phyloP scores from a whole-genome alignment of 1,140 invertebrate species.

The Antheraea mylitta region DNA sequence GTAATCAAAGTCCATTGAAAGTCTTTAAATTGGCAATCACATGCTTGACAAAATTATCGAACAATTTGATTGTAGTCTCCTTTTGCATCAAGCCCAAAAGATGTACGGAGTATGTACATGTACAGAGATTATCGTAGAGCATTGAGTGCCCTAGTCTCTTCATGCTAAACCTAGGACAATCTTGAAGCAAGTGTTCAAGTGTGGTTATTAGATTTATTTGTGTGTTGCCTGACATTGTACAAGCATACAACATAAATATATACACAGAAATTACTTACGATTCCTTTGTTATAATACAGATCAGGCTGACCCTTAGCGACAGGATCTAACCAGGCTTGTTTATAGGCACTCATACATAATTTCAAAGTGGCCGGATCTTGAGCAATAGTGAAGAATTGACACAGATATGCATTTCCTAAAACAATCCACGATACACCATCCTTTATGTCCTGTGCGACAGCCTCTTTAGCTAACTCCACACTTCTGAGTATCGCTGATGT shows the following conservation, averaged over 20 bases:
- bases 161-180: too few relatives aligned
- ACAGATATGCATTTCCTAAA: constrained; percentile 92
- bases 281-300: constrained; percentile 92
- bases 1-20: too few relatives aligned
- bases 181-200: too few relatives aligned
- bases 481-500: constrained; percentile 85
- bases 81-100: too few relatives aligned
- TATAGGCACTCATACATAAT: constrained; percentile 89
- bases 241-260: not conserved
- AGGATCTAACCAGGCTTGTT: constrained; percentile 88
- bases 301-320: constrained; percentile 87
- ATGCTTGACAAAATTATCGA: too few relatives aligned
- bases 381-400: constrained; percentile 87
- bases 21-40: too few relatives aligned
- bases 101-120: too few relatives aligned
- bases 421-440: constrained; percentile 93
- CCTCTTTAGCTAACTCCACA: constrained; percentile 90
- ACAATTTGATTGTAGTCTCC: too few relatives aligned
- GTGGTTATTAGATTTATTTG: too few relatives aligned
- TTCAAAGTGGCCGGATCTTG: constrained; percentile 87
- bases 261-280: constrained; percentile 80
- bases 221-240: too few relatives aligned
- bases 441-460: constrained; percentile 87
- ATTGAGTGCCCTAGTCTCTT: too few relatives aligned
- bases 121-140: too few relatives aligned